These are phyloP conservation scores for Callimorpha dominula DNA, from an alignment of 2,888 invertebrate species.

Conservation along the genomic window DNA sequence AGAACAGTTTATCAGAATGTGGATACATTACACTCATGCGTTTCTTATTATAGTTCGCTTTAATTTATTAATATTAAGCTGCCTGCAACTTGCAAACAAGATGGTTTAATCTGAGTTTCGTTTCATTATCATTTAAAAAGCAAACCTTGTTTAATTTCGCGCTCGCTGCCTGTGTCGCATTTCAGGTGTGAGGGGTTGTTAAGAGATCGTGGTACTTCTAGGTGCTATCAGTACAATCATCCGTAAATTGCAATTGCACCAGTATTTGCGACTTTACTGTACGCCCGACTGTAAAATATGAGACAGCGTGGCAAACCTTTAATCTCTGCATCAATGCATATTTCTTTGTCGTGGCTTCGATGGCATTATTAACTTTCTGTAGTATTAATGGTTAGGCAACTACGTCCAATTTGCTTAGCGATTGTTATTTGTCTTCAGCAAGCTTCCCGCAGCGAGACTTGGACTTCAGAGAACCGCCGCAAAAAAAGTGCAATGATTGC, in stretches of 20 bases:
- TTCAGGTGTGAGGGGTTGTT: background rate
- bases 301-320: background rate
- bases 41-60: background rate
- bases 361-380: background rate
- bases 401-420: conserved; percentile 36
- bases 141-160: background rate
- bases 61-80: background rate
- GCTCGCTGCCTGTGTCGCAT: background rate
- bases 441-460: conserved; percentile 41
- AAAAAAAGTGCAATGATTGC: conserved; percentile 11
- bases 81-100: background rate
- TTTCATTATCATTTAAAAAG: background rate
- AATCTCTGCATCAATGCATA: background rate
- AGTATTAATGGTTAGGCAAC: background rate
- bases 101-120: background rate
- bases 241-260: no score
- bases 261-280: background rate
- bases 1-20: no score
- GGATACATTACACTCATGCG: background rate
- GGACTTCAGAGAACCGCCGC: conserved; percentile 23
- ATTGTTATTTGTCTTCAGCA: conserved; percentile 57
- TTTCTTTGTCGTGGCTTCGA: background rate
- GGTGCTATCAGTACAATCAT: no score
- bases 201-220: no score
- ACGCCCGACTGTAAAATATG: background rate